phyloP scores from a whole-genome alignment of 2,888 invertebrate species.

The Petrolisthes manimaculis region DNA sequence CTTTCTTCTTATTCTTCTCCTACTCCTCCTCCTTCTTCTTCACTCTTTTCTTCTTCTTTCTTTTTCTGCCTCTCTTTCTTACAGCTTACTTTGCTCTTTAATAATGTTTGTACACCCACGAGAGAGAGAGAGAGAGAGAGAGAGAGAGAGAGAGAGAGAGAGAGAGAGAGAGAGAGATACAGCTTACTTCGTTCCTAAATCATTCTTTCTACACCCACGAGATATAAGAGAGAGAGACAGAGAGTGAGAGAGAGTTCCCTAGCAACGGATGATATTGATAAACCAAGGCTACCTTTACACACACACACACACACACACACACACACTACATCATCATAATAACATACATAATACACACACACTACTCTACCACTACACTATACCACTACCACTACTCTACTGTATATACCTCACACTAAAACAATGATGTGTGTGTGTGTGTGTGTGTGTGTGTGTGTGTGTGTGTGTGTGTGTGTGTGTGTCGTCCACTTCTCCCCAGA shows the following conservation, averaged over 20 bases:
- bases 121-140: background rate
- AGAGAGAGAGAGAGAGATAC: background rate
- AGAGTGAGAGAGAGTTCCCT: no score
- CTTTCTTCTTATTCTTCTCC: no score
- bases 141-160: conserved; percentile 6
- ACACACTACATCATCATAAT: no score
- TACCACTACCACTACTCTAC: no score
- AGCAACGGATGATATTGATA: no score
- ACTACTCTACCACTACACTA: no score
- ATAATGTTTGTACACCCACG: background rate
- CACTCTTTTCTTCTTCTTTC: background rate
- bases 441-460: conserved; percentile 18
- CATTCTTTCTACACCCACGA: background rate
- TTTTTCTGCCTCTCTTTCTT: conserved; percentile 13
- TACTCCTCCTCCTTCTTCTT: background rate
- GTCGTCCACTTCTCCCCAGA: no score
- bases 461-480: conserved; percentile 16
- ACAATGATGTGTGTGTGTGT: no score
- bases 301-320: no score
- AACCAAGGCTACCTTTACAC: no score
- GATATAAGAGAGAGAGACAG: background rate
- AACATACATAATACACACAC: no score
- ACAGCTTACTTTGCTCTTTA: background rate
- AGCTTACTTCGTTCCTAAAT: background rate
- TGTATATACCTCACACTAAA: no score